A percentile compares a stretch with the other conserved stretches of the same genome.
Evolutionary conservation across 30 jellyfish, hydroid and myxozoan species (phyloP).

Genomic region (Catostylus mosaicus): DNA sequence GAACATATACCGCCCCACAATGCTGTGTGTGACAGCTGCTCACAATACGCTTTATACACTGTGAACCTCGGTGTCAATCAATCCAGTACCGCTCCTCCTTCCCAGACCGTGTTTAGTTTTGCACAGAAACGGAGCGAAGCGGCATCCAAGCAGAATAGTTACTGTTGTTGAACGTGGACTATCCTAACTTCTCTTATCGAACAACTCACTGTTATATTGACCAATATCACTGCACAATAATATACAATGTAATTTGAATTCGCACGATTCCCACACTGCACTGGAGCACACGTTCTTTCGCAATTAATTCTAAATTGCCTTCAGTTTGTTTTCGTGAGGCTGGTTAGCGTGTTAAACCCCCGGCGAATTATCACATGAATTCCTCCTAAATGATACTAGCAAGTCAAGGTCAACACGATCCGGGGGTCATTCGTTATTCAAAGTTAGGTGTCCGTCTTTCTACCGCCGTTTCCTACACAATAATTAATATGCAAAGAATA

Average conservation of each 20-base stretch:
- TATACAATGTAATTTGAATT: constrained; percentile 19
- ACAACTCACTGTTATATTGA: constrained; percentile 14
- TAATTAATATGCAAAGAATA: constrained; percentile 51
- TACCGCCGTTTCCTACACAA: constrained; percentile 47
- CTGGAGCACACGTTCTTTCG: constrained; percentile 57
- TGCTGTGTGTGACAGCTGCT: constrained; percentile 91
- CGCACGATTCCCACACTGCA: constrained; percentile 42
- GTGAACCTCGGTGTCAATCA: constrained; percentile 66
- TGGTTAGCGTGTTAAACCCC: constrained; percentile 57
- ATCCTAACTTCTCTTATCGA: background rate
- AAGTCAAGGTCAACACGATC: constrained; percentile 43
- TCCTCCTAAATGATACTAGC: constrained; percentile 72
- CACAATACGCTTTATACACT: constrained; percentile 62
- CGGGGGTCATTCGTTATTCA: constrained; percentile 55
- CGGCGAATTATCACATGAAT: constrained; percentile 63
- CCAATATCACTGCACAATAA: constrained; percentile 36
- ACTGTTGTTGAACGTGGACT: constrained; percentile 29
- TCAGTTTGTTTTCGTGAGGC: constrained; percentile 71
- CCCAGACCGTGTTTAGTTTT: constrained; percentile 64
- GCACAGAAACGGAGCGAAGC: constrained; percentile 7
- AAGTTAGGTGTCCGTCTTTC: constrained; percentile 32
- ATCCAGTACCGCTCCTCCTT: constrained; percentile 69
- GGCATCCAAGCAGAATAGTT: background rate
- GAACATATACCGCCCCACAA: constrained; percentile 83
- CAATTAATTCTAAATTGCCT: constrained; percentile 54